Conservation (phyloP, 2,888 invertebrate genomes). For the Masnerella sp. region DNA sequence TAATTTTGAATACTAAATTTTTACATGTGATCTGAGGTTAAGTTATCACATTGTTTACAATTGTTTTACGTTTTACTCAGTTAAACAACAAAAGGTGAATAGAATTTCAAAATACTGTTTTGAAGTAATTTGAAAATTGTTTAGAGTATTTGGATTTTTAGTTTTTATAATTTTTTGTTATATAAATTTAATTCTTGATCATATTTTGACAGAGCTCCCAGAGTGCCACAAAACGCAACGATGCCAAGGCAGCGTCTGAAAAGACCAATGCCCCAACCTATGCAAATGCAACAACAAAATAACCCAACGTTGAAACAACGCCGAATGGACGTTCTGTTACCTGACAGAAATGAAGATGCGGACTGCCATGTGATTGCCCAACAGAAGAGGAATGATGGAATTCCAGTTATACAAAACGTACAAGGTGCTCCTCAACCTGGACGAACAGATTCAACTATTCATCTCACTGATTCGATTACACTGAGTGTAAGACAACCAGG, state of each 20-base stretch:
- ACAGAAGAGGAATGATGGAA: slow-evolving; percentile 85
- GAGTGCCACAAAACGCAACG: slow-evolving; percentile 67
- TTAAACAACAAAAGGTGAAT: too few species aligned
- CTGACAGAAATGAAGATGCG: slow-evolving; percentile 85
- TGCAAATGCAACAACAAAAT: slow-evolving; percentile 66
- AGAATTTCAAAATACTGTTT: too few species aligned
- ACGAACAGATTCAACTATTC: slow-evolving; percentile 80
- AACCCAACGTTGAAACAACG: slow-evolving; percentile 74
- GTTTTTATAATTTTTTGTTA: too few species aligned
- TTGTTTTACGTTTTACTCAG: too few species aligned
- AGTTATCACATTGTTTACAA: too few species aligned
- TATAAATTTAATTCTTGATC: too few species aligned
- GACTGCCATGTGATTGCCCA: slow-evolving; percentile 87
- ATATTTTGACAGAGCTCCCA: slow-evolving; percentile 65
- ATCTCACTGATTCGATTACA: slow-evolving; percentile 86
- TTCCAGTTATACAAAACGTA: slow-evolving; percentile 87
- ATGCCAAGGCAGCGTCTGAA: slow-evolving; percentile 74
- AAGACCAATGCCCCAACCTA: slow-evolving; percentile 68
- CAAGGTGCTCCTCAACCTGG: slow-evolving; percentile 79
- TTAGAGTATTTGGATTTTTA: too few species aligned
- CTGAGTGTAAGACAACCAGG: slow-evolving; percentile 80
- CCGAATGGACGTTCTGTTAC: slow-evolving; percentile 82
- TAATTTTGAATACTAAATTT: too few species aligned
- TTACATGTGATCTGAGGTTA: too few species aligned
- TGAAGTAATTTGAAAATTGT: too few species aligned